Evolutionary conservation across 2,888 invertebrate species (phyloP), one percentile per base, ranked within the genome.

Genomic region (Agrilus biguttatus): DNA sequence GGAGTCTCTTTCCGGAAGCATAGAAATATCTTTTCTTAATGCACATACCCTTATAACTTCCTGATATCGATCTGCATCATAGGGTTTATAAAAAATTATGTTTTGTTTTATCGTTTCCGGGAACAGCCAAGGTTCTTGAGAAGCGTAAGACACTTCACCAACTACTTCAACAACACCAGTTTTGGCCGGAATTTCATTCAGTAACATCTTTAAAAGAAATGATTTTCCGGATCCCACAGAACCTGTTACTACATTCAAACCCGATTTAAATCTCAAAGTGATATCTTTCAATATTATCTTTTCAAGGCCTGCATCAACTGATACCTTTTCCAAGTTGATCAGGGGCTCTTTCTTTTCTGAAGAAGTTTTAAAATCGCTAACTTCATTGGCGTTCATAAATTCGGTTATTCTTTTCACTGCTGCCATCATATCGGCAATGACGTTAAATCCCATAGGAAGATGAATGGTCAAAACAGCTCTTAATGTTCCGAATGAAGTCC

Each of bases 401-500:
- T 62, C 72, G 67, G 73, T 74, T 19, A 90, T 69, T 45, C 90
- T 72, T 46, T 72, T 73, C 44, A 85, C 74, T 3, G 86, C 81
- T 39, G 90, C 83, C 28, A 74, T 66, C 0, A 81, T 77, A 68
- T 92, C 90, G 0, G 88, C 83, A 36, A 82, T 72, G 68, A 83
- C 80, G 1, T 83, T 79, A 51, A 91, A 79, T 38, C 80, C 84
- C 68, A 83, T 81, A 0, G 95, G 92, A 54, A 93, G 85, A 65
- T 86, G 87, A 12, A 90, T 80, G 0, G 87, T 88, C 79, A 93
- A 83, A 12, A 86, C 81, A 53, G 84, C 80, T 32, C 88, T 73
- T 45, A 93, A 68, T 43, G 89, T 83, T 56, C 87, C 89, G 68
- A 88, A 92, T 61, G 91, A 84, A 8, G 90, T 83, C n/a, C 89